phyloP scores from a whole-genome alignment of 53 echinoderm and acorn worm species.

The Echinarachnius parma region DNA sequence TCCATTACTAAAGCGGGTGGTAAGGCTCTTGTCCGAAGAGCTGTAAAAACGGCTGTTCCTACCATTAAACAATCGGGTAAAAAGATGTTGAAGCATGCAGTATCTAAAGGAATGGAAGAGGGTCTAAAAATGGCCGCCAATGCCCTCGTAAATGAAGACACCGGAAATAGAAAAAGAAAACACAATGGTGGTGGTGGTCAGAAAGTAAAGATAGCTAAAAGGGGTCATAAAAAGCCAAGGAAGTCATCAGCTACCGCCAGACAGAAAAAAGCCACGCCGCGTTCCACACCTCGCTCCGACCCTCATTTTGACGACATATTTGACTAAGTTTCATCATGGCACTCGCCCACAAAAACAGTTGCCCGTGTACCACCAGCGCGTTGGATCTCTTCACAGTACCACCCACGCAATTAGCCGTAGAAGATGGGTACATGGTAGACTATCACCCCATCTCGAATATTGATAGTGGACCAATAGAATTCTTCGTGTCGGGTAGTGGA shows the following conservation, averaged over 20 bases:
- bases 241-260: neutral
- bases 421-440: slow-evolving; percentile 7
- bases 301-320: neutral
- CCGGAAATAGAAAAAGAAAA: neutral
- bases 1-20: neutral
- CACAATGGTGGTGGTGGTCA: neutral
- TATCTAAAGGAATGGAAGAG: neutral
- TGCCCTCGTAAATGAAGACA: neutral
- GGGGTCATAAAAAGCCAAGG: neutral
- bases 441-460: slow-evolving; percentile 45
- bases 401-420: slow-evolving; percentile 33
- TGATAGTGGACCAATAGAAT: slow-evolving; percentile 39
- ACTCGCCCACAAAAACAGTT: slow-evolving; percentile 1
- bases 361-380: slow-evolving; percentile 29
- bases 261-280: neutral
- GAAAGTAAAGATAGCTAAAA: neutral
- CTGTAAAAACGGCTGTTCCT: neutral
- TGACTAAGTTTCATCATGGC: neutral
- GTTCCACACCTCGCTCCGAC: neutral
- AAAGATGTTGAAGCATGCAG: neutral
- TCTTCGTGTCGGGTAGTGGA: slow-evolving; percentile 25
- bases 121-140: neutral
- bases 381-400: slow-evolving; percentile 46
- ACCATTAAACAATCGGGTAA: too few species aligned
- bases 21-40: neutral